Evolutionary conservation across 2,797 vertebrate species (phyloP).

Genomic region (Sebastes iracundus): DNA sequence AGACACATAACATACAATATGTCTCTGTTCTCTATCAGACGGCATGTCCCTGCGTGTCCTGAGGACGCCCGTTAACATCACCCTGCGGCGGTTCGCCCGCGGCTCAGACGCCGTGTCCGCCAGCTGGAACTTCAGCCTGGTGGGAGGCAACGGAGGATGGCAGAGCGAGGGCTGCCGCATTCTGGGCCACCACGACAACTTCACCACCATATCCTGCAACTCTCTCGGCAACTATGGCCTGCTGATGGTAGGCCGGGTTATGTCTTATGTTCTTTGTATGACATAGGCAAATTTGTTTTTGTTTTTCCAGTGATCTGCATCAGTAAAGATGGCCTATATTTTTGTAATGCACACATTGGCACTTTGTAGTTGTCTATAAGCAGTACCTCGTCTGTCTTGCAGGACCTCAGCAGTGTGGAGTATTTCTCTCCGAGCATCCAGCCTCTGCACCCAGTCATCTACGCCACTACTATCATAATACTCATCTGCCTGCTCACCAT

Average conservation of each 20-base stretch:
- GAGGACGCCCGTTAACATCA: conserved; percentile 88
- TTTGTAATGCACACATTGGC: neutral
- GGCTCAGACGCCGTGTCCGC: conserved; percentile 91
- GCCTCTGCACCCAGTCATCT: conserved; percentile 93
- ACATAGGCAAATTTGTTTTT: neutral
- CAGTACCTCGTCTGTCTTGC: conserved; percentile 15
- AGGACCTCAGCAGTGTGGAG: conserved; percentile 93
- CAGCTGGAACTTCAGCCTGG: conserved; percentile 92
- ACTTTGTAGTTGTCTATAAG: neutral
- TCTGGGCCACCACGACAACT: conserved; percentile 90
- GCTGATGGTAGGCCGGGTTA: conserved; percentile 87
- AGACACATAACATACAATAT: too few relatives aligned
- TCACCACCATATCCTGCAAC: conserved; percentile 93
- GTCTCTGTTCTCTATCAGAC: conserved; percentile 73
- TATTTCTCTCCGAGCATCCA: conserved; percentile 82
- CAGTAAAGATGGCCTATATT: neutral
- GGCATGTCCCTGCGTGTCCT: conserved; percentile 80
- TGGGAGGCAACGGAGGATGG: conserved; percentile 93
- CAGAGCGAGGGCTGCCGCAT: conserved; percentile 92
- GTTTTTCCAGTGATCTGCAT: neutral
- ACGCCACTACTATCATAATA: conserved; percentile 89
- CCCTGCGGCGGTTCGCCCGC: conserved; percentile 88
- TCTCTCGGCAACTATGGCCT: conserved; percentile 94
- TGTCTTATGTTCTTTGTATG: neutral
- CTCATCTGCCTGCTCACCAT: conserved; percentile 88